A percentile compares a stretch with the other conserved stretches of the same genome.
Evolutionary conservation across 2,113 vertebrate genomes (phyloP).

Genomic region (Gulo gulo): DNA sequence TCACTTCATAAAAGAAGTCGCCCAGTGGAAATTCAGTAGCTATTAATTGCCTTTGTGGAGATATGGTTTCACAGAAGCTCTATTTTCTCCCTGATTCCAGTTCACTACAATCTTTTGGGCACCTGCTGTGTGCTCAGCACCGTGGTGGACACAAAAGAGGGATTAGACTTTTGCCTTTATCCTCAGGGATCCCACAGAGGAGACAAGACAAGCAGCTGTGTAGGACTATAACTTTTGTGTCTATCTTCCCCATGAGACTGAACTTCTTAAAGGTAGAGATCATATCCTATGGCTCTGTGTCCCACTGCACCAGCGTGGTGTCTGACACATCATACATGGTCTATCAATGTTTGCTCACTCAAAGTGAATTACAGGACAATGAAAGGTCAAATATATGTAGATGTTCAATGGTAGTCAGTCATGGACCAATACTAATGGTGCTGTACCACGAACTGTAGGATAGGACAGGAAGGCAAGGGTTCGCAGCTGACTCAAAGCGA

Average conservation of each 20-base stretch:
- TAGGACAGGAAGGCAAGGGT: not conserved
- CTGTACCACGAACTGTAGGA: not conserved
- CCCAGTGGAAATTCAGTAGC: not conserved
- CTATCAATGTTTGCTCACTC: not conserved
- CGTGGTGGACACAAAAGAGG: not conserved
- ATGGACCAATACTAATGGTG: not conserved
- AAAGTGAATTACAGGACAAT: not conserved
- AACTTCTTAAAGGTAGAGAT: not conserved
- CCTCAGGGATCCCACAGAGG: not conserved
- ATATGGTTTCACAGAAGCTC: not conserved
- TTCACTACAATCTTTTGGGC: not conserved
- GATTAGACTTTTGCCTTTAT: not conserved
- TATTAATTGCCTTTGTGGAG: not conserved
- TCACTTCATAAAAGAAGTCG: not conserved
- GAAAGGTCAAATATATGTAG: not conserved
- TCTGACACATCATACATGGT: not conserved
- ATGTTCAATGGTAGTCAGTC: not conserved
- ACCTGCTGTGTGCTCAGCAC: not conserved
- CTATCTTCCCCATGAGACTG: not conserved
- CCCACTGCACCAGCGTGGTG: not conserved
- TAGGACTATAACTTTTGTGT: not conserved
- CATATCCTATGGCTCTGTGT: not conserved
- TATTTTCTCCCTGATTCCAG: not conserved
- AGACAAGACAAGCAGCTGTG: not conserved
- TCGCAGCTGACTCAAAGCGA: not conserved